Base-by-base conservation (phyloP, 1,140 invertebrate species). In the Scaptodrosophila lebanonensis region DNA sequence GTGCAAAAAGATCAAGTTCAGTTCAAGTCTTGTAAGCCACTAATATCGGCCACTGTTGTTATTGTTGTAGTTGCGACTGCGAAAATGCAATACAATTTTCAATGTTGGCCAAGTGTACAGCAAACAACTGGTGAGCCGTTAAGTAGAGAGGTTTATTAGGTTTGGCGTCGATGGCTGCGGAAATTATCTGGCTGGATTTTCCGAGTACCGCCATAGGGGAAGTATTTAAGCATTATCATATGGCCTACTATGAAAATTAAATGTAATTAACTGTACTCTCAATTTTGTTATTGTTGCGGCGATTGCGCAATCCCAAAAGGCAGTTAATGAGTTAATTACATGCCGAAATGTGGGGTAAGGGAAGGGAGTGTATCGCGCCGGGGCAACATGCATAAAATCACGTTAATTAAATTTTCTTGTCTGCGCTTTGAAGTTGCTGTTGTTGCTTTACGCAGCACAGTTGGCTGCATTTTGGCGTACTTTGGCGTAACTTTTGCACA, bases 221-320 rank as follows among this genome's bases (percentile, higher is more conserved):
- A 7, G 32, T 32, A 35, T 48, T 42, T 33, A 25, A 49, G 43
- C 36, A 32, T 40, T 58, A 67, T 66, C 53, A 63, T 59, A 48
- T 70, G 66, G 66, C 59, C 44, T 44, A 68, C 70, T 68, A 73
- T 60, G 70, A 75, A 73, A 73, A 73, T 75, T 68, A 73, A 75
- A 59, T 68, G 53, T 69, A 73, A 69, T 73, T 75, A 65, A 68
- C 64, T 63, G 58, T 25, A 30, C 16, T 13, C n/a, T n/a, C n/a
- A n/a, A n/a, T n/a, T n/a, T n/a, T n/a, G n/a, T n/a, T n/a, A n/a
- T n/a, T n/a, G n/a, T n/a, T n/a, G 22, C 8, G 22, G 13, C 3
- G 53, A 33, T 73, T 73, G 65, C 54, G 70, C 40, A 73, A 73
- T 75, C 18, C 30, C 29, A 33, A 63, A 17, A 50, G 33, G 17